Evolutionary conservation across 2,797 vertebrate genomes (phyloP).

Genomic region (Muraenolepis orangiensis): DNA sequence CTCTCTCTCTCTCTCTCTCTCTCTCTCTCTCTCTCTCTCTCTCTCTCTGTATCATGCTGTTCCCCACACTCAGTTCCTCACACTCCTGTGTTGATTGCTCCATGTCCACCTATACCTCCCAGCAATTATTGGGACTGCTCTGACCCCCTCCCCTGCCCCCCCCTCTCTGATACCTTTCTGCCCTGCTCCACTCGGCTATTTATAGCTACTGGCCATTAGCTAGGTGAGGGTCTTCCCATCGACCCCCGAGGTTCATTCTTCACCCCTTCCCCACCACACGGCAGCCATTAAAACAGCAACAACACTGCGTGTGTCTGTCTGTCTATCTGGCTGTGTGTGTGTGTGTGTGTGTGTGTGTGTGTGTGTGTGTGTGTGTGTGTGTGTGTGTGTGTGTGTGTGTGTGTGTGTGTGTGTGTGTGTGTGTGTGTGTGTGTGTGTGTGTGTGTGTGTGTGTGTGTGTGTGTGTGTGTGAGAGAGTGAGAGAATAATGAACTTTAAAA

Average conservation of each 20-base stretch:
- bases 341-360: not conserved
- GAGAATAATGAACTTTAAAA: not conserved
- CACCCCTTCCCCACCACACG: not conserved
- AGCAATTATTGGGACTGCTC: not conserved
- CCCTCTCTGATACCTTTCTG: slow-evolving; percentile 33
- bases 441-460: not conserved
- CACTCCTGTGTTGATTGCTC: slow-evolving; percentile 6
- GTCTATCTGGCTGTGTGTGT: not conserved
- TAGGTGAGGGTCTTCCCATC: slow-evolving; percentile 44
- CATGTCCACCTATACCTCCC: slow-evolving; percentile 17
- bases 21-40: not conserved
- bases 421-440: slow-evolving; percentile 6
- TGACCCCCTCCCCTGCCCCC: slow-evolving; percentile 1
- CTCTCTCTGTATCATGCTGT: slow-evolving; percentile 15
- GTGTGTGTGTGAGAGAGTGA: not conserved
- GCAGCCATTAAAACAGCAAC: not conserved
- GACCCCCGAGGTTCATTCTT: slow-evolving; percentile 25
- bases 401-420: not conserved
- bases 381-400: too few species aligned
- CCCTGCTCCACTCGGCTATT: slow-evolving; percentile 48
- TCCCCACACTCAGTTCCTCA: not conserved
- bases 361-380: not conserved
- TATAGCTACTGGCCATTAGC: slow-evolving; percentile 52
- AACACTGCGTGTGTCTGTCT: slow-evolving; percentile 9
- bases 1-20: not conserved